Conservation (phyloP, 2,797 vertebrate genomes). For the Myotis vivesi region DNA sequence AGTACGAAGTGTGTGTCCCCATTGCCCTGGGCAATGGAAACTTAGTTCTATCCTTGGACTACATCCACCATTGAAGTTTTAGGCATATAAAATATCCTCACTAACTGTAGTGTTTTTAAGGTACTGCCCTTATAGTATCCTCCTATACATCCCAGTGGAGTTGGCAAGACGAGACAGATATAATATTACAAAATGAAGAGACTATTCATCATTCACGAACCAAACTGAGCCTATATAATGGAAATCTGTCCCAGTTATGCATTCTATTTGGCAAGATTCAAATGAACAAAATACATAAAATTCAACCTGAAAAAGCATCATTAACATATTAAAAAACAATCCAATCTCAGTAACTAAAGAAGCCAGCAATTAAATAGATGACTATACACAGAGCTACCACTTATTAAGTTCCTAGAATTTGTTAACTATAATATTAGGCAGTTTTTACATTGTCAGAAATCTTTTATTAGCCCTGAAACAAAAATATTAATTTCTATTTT, state of each 20-base stretch:
- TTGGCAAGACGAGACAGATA: neutral
- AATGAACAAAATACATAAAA: neutral
- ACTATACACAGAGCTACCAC: neutral
- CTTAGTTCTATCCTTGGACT: neutral
- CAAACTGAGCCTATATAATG: neutral
- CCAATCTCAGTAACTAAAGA: neutral
- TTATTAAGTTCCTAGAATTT: neutral
- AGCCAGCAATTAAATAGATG: neutral
- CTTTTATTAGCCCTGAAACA: neutral
- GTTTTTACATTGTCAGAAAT: neutral
- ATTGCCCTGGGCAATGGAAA: neutral
- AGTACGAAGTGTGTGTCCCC: accelerated
- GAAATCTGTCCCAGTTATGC: neutral
- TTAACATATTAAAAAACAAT: conserved; percentile 3
- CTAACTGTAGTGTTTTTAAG: neutral
- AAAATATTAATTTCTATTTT: neutral
- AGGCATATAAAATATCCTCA: neutral
- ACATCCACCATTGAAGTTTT: neutral
- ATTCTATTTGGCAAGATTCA: neutral
- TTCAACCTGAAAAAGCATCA: neutral
- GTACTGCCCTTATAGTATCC: neutral
- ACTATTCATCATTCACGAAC: neutral
- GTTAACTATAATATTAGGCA: neutral
- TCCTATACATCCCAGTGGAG: neutral
- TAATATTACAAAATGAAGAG: neutral